Percentiles rank a stretch among this genome's conserved stretches.
These are phyloP conservation scores for Vireo altiloquus DNA, from an alignment of 2,113 vertebrate genomes.

Conservation along the genomic window DNA sequence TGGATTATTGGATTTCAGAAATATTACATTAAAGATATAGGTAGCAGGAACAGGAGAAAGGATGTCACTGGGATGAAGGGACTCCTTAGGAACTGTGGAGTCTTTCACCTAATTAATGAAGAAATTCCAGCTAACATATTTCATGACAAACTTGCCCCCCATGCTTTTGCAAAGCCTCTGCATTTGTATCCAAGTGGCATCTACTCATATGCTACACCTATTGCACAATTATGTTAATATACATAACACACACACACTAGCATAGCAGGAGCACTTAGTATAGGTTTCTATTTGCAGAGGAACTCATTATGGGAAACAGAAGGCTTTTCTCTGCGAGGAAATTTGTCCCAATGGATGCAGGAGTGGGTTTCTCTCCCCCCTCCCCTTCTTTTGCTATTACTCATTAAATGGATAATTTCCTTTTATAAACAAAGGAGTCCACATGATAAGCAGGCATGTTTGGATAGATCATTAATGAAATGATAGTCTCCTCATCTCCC, in stretches of 20 bases:
- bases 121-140: not conserved
- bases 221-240: not conserved
- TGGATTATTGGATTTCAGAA: not conserved
- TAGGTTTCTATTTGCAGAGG: not conserved
- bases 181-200: not conserved
- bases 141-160: not conserved
- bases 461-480: constrained; percentile 23
- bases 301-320: not conserved
- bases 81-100: not conserved
- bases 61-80: not conserved
- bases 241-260: not conserved
- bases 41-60: not conserved
- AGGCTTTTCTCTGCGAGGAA: not conserved
- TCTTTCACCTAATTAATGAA: not conserved
- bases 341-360: not conserved
- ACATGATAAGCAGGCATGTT: not conserved
- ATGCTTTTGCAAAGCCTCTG: not conserved
- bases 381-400: not conserved
- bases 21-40: not conserved
- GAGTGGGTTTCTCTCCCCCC: not conserved
- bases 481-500: not conserved
- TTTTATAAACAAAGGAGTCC: constrained; percentile 12
- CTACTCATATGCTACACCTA: not conserved
- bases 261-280: not conserved
- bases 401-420: constrained; percentile 37